A percentile compares a stretch with the other conserved stretches of the same genome.
These are phyloP conservation scores for Eurystomus glaucurus DNA, from an alignment of 2,797 vertebrate species.

Conservation along the genomic window DNA sequence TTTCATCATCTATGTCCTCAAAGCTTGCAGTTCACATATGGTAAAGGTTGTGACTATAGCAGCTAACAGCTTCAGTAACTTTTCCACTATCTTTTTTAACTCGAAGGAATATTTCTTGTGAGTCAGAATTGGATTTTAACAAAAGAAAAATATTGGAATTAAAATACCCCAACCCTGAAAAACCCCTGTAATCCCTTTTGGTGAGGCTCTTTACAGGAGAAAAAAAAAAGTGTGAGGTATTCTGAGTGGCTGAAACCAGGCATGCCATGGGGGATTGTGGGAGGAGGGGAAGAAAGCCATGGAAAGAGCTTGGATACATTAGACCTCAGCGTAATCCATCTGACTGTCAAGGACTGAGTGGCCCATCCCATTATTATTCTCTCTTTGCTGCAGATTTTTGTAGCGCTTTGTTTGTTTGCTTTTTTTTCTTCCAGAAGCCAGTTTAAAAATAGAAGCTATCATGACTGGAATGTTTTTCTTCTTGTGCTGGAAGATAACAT, in stretches of 20 bases:
- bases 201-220: background rate
- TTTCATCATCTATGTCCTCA: background rate
- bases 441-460: constrained; percentile 5
- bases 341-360: background rate
- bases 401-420: background rate
- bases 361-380: background rate
- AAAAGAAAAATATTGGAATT: background rate
- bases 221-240: background rate
- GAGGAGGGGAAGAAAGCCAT: background rate
- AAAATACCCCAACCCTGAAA: background rate
- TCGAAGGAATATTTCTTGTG: background rate
- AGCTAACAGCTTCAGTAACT: background rate
- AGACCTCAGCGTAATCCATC: background rate
- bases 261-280: background rate
- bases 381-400: background rate
- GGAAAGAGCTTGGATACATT: background rate
- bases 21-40: background rate
- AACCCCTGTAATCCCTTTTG: background rate
- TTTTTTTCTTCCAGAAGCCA: background rate
- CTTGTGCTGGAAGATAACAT: background rate
- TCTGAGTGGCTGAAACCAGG: background rate
- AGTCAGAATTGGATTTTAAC: background rate
- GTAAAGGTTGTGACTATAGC: background rate
- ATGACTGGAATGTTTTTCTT: background rate
- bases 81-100: background rate